Evolutionary conservation across 2,888 invertebrate species (phyloP), one percentile per base, ranked within the genome.

Genomic region (Drosophila neonasuta): DNA sequence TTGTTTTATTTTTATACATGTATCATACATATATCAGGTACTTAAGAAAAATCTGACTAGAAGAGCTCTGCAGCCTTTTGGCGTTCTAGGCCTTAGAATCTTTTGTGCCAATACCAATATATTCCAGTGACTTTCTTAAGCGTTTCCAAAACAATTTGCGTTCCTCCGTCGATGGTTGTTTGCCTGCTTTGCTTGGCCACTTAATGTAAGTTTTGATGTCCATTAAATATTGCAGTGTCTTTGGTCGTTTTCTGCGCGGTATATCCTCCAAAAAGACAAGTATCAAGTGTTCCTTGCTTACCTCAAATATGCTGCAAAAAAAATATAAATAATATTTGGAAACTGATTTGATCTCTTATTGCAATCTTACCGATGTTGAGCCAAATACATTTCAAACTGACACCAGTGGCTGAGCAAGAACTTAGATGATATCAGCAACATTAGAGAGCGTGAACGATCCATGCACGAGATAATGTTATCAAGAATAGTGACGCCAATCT

Each of bases 361-460:
- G 1, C 1, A 9, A 10, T 11, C 67, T 50, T 46, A 93, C 92
- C 94, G 92, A 82, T 94, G 93, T 65, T 95, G 94, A 0, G 94
- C 95, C 48, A 95, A 83, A 75, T 94, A 93, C 93, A 95, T 93
- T 88, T 95, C 95, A 74, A 94, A 95, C 78, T 94, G 93, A 78
- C 95, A 95, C 95, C 95, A 95, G 71, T 94, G 94, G 73, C 95
- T 95, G 8, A 92, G 89, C 7, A 94, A 88, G 87, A 95, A 95
- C 71, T 92, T 91, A 42, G 93, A 91, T 0, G 94, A 94, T 11
- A 95, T 92, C 8, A 95, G 91, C 61, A 95, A 89, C 90, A 95
- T 92, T 0, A 95, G 92, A 5, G 92, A 92, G 15, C 93, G 90
- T 0, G 95, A 95, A 1, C 93, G 92, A 76, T 94, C 94, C 92